These are phyloP conservation scores for Cenopis cana DNA, from an alignment of 2,888 invertebrate genomes.

Conservation along the genomic window DNA sequence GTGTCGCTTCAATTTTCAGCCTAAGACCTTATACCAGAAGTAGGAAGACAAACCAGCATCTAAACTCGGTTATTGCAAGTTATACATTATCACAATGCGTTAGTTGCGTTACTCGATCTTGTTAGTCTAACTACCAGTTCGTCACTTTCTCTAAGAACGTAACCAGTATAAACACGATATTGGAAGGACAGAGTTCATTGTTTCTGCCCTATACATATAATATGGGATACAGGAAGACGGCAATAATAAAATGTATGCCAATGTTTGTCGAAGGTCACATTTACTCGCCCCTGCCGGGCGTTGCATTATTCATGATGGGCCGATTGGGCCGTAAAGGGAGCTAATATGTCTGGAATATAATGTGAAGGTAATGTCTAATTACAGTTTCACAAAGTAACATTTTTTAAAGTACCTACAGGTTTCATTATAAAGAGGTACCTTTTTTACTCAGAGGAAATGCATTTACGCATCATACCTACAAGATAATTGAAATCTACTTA, in stretches of 20 bases:
- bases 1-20: no score
- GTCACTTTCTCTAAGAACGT: neutral
- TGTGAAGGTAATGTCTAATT: no score
- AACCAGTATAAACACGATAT: constrained; percentile 7
- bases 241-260: constrained; percentile 45
- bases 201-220: constrained; percentile 31
- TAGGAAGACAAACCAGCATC: no score
- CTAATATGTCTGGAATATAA: constrained; percentile 22
- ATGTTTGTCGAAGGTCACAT: constrained; percentile 44
- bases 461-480: neutral
- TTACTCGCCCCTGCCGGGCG: constrained; percentile 38
- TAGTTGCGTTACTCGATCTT: no score
- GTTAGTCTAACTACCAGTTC: neutral
- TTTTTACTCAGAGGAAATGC: no score
- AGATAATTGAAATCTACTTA: no score
- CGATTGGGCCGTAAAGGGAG: constrained; percentile 19
- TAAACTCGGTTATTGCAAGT: no score
- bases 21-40: no score
- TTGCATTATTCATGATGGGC: constrained; percentile 24
- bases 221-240: constrained; percentile 38
- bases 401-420: neutral
- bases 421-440: neutral
- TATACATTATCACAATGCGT: no score
- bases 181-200: constrained; percentile 20
- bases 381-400: neutral